These are phyloP conservation scores for Eupithecia dodoneata DNA, from an alignment of 2,888 invertebrate species.

Conservation along the genomic window DNA sequence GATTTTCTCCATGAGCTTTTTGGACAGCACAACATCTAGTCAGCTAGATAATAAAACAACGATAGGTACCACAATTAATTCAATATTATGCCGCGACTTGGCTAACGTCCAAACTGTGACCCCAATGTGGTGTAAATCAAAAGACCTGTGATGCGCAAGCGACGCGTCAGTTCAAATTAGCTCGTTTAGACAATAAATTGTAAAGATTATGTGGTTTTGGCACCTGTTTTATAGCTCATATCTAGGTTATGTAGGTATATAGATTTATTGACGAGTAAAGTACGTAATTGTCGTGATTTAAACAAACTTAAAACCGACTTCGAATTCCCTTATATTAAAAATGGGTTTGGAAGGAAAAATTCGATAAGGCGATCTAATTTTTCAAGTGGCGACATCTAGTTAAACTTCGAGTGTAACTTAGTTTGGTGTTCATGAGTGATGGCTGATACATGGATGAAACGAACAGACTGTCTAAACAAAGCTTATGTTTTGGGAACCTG, in stretches of 20 bases:
- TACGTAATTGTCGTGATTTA: no score
- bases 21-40: not conserved
- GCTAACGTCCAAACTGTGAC: slow-evolving; percentile 14
- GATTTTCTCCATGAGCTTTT: not conserved
- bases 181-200: not conserved
- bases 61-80: not conserved
- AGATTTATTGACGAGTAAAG: not conserved
- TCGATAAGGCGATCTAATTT: no score
- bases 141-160: slow-evolving; percentile 14
- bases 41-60: not conserved
- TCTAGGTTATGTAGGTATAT: not conserved
- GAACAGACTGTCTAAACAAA: no score
- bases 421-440: no score
- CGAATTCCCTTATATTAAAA: no score
- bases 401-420: no score
- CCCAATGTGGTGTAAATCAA: slow-evolving; percentile 28
- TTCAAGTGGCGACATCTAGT: no score
- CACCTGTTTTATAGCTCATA: not conserved
- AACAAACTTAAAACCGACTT: no score
- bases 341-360: no score
- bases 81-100: slow-evolving; percentile 2
- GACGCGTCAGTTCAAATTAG: slow-evolving; percentile 6
- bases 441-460: no score
- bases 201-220: not conserved
- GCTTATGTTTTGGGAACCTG: not conserved